These are phyloP conservation scores for Trachelus tabidus DNA, from an alignment of 2,888 invertebrate species.

Conservation along the genomic window DNA sequence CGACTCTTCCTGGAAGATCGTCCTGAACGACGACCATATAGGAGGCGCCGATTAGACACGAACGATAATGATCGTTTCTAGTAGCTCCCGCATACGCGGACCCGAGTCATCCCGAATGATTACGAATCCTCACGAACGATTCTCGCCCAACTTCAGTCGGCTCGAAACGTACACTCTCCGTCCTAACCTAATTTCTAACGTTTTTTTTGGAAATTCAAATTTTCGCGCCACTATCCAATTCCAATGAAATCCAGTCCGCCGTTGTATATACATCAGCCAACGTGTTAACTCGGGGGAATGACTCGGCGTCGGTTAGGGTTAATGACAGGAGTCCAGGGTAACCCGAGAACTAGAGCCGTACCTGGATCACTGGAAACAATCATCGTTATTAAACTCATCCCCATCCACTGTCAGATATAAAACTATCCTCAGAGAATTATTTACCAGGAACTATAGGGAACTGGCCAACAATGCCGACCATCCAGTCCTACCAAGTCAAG, in stretches of 20 bases:
- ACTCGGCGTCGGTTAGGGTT: constrained; percentile 26
- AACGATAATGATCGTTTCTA: neutral
- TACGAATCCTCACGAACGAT: neutral
- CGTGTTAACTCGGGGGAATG: constrained; percentile 24
- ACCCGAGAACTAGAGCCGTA: neutral
- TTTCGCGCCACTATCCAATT: neutral
- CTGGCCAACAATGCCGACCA: neutral
- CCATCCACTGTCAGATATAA: constrained; percentile 42
- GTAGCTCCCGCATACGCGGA: neutral
- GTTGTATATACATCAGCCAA: constrained; percentile 3
- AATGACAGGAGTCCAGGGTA: neutral
- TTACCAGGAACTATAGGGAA: constrained; percentile 39
- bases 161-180: too few species aligned
- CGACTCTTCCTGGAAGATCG: neutral
- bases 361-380: constrained; percentile 53
- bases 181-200: neutral
- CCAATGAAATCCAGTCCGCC: neutral
- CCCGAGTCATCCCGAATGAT: neutral
- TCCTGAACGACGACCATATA: constrained; percentile 13
- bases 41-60: constrained; percentile 19
- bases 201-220: neutral
- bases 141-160: neutral
- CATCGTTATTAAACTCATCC: constrained; percentile 54
- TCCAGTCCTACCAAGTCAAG: neutral
- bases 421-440: constrained; percentile 44